These are phyloP conservation scores for Stictonetta naevosa DNA, from an alignment of 2,113 vertebrate genomes.

Conservation along the genomic window DNA sequence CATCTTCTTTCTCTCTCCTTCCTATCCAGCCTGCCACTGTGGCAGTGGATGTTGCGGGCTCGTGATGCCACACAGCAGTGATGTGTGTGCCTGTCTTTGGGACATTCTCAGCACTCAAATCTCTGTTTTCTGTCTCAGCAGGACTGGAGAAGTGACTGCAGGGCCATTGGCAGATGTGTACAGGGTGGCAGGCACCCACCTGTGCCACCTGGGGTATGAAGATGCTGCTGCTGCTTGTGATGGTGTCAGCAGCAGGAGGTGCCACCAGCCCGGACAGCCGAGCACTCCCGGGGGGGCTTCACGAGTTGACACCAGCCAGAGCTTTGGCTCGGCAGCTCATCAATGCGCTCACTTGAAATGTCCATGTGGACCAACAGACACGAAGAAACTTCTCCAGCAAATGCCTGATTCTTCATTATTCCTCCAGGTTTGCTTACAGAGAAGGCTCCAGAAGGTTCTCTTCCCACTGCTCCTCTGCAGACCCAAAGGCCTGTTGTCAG, in stretches of 20 bases:
- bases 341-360: background rate
- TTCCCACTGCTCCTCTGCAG: background rate
- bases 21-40: background rate
- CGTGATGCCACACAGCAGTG: background rate
- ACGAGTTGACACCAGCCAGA: fast-evolving
- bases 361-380: background rate
- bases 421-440: background rate
- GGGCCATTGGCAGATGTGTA: background rate
- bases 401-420: background rate
- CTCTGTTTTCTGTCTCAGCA: background rate
- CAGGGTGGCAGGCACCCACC: background rate
- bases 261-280: background rate
- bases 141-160: background rate
- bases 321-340: background rate
- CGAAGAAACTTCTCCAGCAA: background rate
- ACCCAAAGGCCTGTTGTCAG: background rate
- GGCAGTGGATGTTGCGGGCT: background rate
- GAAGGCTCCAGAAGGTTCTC: background rate
- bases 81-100: background rate
- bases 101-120: background rate
- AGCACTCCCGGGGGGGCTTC: background rate
- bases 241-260: background rate
- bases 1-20: background rate
- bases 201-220: background rate
- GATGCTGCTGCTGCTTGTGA: background rate